Base-by-base conservation (phyloP, 92 coral and sea anemone species). In the Porites evermanni region DNA sequence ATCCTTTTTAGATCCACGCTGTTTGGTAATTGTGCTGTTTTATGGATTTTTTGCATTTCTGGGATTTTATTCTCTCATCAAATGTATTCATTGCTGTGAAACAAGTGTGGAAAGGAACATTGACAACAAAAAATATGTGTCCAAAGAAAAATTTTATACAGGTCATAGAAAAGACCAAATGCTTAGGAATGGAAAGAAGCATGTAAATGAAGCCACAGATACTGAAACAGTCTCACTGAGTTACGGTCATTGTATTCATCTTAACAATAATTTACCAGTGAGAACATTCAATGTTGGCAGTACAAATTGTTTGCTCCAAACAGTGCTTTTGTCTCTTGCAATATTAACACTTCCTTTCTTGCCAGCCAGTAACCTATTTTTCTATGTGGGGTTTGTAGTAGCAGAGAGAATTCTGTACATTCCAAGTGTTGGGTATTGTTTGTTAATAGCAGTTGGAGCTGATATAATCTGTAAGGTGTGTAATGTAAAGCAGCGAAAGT, bases 381-480 rank as follows among this genome's bases (percentile, higher is more conserved):
- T 97, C 95, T 97, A 97, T 68, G 99, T 97, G 58, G 99, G 99
- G 0, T 97, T 97, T 78, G 99, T 97, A 20, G 95, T 97, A 14
- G 99, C 99, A 1, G 99, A 97, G 70, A 88, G 99, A 70, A 93
- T 97, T 75, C 87, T 97, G 83, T 97, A 97, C 86, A 93, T 97
- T 20, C 99, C 99, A 13, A 97, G 99, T 88, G 92, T 97, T 23
- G 99, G 99, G 1, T 95, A 91, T 83, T 97, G 99, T 77, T 75
- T 97, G 68, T 81, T 97, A 82, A 87, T 80, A 72, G 99, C 95
- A 1, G 58, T 93, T 12, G 96, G 98, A 14, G 83, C 89, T 56
- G 95, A 91, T 58, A 54, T 89, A 32, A 82, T 93, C 60, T 95
- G 96, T 91, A 77, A 88, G 32, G 84, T 69, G 14, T 59, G 92